These are phyloP conservation scores for Solenopsis invicta DNA, from an alignment of 1,140 invertebrate species.

Conservation along the genomic window DNA sequence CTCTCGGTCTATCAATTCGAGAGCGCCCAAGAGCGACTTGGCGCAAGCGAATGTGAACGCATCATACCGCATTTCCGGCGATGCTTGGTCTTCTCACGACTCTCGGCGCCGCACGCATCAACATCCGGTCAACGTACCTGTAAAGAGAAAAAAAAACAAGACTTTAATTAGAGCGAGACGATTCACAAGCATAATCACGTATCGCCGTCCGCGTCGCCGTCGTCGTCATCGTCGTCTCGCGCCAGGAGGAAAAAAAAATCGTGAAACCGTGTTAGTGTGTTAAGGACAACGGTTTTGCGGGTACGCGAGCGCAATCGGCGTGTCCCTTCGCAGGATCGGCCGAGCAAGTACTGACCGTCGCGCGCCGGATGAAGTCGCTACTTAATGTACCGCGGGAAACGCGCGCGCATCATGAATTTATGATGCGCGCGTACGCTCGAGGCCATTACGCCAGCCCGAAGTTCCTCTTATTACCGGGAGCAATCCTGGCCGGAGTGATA, in stretches of 20 bases:
- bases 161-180: constrained; percentile 74
- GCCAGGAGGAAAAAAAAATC: constrained; percentile 17
- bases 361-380: constrained; percentile 61
- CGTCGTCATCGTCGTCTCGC: constrained; percentile 27
- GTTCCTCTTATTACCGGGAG: constrained; percentile 48
- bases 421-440: constrained; percentile 30
- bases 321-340: not conserved
- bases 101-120: constrained; percentile 38
- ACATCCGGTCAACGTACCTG: constrained; percentile 75
- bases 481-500: constrained; percentile 52
- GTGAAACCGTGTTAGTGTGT: constrained; percentile 67
- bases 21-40: not conserved
- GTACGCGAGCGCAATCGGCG: not conserved
- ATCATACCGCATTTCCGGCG: constrained; percentile 73
- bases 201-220: constrained; percentile 17
- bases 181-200: constrained; percentile 59
- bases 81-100: constrained; percentile 70
- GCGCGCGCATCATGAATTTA: constrained; percentile 64
- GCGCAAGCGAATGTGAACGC: constrained; percentile 3
- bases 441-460: constrained; percentile 38
- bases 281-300: constrained; percentile 33
- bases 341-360: constrained; percentile 52
- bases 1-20: not conserved
- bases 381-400: constrained; percentile 57
- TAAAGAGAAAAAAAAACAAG: constrained; percentile 67